These are phyloP conservation scores for Torymus texanus DNA, from an alignment of 2,888 invertebrate genomes.

Conservation along the genomic window DNA sequence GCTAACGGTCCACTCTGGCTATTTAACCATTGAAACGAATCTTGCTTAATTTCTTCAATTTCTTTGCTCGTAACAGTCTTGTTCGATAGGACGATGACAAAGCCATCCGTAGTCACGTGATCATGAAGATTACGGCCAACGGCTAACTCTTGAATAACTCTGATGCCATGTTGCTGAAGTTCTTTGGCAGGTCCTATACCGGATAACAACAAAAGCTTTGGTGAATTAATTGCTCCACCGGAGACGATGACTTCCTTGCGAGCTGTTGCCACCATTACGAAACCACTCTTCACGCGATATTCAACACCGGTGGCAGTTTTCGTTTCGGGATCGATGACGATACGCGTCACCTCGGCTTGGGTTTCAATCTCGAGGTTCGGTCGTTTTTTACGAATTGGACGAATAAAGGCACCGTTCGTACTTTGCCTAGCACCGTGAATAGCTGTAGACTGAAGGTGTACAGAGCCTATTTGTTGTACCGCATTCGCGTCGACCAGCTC, in stretches of 20 bases:
- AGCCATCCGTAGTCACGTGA: slow-evolving; percentile 74
- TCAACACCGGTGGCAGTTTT: slow-evolving; percentile 75
- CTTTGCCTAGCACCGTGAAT: slow-evolving; percentile 80
- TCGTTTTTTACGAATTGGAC: slow-evolving; percentile 79
- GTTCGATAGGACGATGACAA: slow-evolving; percentile 69
- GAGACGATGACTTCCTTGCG: slow-evolving; percentile 77
- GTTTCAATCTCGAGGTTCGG: slow-evolving; percentile 73
- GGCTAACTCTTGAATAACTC: slow-evolving; percentile 72
- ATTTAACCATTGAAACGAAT: slow-evolving; percentile 76
- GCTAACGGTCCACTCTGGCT: slow-evolving; percentile 76
- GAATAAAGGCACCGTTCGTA: slow-evolving; percentile 81
- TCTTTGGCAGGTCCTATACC: slow-evolving; percentile 76
- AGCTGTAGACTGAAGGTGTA: slow-evolving; percentile 80
- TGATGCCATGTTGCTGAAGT: slow-evolving; percentile 71
- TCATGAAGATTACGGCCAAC: slow-evolving; percentile 78
- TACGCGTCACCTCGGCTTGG: slow-evolving; percentile 76
- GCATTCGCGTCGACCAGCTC: slow-evolving; percentile 79
- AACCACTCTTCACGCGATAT: slow-evolving; percentile 70
- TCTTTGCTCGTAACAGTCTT: slow-evolving; percentile 65
- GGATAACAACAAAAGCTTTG: slow-evolving; percentile 77
- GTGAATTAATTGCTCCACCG: slow-evolving; percentile 76
- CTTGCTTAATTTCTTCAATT: slow-evolving; percentile 66
- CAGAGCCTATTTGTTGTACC: slow-evolving; percentile 79
- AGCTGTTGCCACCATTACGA: slow-evolving; percentile 68
- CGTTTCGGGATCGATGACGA: slow-evolving; percentile 76